Evolutionary conservation across 2,797 vertebrate species (phyloP).

Genomic region (Bradypodion ventrale): DNA sequence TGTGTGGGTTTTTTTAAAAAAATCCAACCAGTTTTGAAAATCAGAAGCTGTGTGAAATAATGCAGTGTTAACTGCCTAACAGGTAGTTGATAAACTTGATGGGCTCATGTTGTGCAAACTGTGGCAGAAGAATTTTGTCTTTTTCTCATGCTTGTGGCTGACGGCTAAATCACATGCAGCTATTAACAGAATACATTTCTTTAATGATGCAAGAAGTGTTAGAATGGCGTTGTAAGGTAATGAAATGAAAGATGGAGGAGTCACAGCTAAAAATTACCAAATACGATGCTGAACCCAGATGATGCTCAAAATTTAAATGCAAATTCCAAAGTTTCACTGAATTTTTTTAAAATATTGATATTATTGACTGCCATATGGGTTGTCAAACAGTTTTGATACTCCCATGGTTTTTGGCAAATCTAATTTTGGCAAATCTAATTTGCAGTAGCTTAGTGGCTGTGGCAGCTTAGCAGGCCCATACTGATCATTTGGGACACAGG

Average conservation of each 20-base stretch:
- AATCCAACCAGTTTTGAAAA: too few relatives aligned
- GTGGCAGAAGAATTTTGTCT: not conserved
- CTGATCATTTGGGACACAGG: too few relatives aligned
- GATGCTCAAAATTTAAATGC: constrained; percentile 18
- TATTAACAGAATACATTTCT: constrained; percentile 3
- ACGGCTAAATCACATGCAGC: not conserved
- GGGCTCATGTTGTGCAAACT: not conserved
- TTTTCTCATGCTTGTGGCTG: rapidly evolving
- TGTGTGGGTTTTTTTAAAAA: too few relatives aligned
- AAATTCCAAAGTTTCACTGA: not conserved
- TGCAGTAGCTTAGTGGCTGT: too few relatives aligned
- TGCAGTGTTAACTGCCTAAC: too few relatives aligned
- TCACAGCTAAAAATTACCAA: constrained; percentile 9
- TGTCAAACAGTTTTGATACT: too few relatives aligned
- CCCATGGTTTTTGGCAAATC: too few relatives aligned
- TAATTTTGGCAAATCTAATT: too few relatives aligned
- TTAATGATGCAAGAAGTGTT: constrained; percentile 24
- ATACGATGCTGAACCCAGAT: constrained; percentile 17
- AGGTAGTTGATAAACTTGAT: too few relatives aligned
- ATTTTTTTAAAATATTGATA: not conserved
- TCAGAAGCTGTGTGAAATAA: too few relatives aligned
- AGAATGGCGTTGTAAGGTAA: constrained; percentile 4
- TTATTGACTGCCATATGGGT: too few relatives aligned
- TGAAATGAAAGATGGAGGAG: constrained; percentile 22
- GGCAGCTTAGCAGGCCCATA: too few relatives aligned